phyloP scores from a whole-genome alignment of 1,140 invertebrate genomes.

The Oryctes rhinoceros region DNA sequence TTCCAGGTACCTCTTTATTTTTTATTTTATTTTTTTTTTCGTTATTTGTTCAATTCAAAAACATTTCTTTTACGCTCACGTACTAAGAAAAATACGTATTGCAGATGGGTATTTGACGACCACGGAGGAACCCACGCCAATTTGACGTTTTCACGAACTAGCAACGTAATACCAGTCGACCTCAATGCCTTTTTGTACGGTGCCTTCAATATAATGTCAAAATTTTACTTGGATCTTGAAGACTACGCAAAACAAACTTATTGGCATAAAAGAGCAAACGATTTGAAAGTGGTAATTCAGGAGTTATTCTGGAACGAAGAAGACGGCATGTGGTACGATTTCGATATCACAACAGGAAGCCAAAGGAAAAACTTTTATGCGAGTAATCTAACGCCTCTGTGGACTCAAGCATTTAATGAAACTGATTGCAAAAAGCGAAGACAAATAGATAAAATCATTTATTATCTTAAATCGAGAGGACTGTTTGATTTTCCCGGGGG shows the following conservation, averaged over 20 bases:
- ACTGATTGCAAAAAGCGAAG: slow-evolving; percentile 28
- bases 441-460: slow-evolving; percentile 59
- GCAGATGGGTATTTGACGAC: slow-evolving; percentile 77
- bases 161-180: slow-evolving; percentile 82
- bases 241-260: slow-evolving; percentile 62
- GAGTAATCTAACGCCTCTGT: slow-evolving; percentile 77
- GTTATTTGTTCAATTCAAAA: too few species aligned
- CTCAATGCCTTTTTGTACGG: slow-evolving; percentile 81
- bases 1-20: too few species aligned
- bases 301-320: slow-evolving; percentile 68
- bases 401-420: slow-evolving; percentile 62
- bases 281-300: slow-evolving; percentile 59
- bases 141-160: slow-evolving; percentile 68
- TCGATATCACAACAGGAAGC: slow-evolving; percentile 61
- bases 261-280: slow-evolving; percentile 57
- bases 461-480: slow-evolving; percentile 65
- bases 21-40: too few species aligned
- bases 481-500: slow-evolving; percentile 70
- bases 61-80: too few species aligned
- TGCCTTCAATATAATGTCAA: slow-evolving; percentile 67
- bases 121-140: slow-evolving; percentile 63
- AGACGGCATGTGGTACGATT: slow-evolving; percentile 77
- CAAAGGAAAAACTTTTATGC: slow-evolving; percentile 69
- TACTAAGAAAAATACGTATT: not conserved
- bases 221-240: slow-evolving; percentile 65